phyloP scores from a whole-genome alignment of 2,113 vertebrate species.

The Gymnorhina tibicen region DNA sequence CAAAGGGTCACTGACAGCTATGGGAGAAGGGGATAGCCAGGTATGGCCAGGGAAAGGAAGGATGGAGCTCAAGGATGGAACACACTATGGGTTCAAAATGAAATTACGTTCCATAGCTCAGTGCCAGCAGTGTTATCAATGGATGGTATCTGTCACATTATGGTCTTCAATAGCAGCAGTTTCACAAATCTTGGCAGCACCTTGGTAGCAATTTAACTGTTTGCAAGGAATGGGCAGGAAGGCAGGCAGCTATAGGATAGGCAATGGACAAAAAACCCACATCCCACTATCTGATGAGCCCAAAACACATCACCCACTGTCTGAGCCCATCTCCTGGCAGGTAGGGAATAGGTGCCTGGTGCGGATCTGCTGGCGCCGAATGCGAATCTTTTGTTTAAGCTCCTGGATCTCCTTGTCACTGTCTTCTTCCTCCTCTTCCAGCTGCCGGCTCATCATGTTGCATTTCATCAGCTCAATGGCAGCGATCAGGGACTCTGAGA shows the following conservation, averaged over 20 bases:
- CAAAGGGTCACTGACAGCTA: background rate
- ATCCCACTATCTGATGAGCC: background rate
- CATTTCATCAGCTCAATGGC: constrained; percentile 99
- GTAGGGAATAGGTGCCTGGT: constrained; percentile 73
- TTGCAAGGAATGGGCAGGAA: background rate
- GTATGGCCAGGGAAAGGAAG: background rate
- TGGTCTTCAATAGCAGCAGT: background rate
- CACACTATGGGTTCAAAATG: background rate
- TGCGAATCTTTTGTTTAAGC: constrained; percentile 94
- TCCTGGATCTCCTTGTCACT: constrained; percentile 95
- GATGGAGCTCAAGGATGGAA: background rate
- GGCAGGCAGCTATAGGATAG: background rate
- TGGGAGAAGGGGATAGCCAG: background rate
- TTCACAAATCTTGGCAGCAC: background rate
- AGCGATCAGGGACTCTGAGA: constrained; percentile 94
- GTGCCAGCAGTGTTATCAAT: background rate
- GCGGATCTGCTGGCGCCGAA: constrained; percentile 91
- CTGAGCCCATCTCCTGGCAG: constrained; percentile 66
- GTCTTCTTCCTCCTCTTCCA: constrained; percentile 84
- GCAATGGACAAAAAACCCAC: background rate
- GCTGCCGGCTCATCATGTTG: constrained; percentile 83
- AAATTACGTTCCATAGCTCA: background rate
- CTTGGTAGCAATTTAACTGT: background rate
- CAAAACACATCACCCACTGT: constrained; percentile 66
- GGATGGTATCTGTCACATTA: background rate